These are phyloP conservation scores for Coptodon rendalli DNA, from an alignment of 2,113 vertebrate species.

Conservation along the genomic window DNA sequence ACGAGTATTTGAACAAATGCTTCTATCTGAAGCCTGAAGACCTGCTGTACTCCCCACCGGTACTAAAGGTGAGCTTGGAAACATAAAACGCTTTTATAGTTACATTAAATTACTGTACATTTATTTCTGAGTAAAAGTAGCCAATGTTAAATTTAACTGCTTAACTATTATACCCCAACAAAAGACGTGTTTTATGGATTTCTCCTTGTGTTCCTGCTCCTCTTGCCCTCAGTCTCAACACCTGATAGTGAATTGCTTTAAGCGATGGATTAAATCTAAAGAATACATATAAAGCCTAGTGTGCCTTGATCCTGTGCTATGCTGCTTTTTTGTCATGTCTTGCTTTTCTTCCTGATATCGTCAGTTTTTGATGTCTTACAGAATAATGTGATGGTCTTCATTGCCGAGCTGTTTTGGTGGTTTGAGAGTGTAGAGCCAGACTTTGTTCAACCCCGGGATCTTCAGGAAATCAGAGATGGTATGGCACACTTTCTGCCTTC, in stretches of 20 bases:
- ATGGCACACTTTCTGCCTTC: background rate
- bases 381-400: conserved; percentile 90
- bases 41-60: conserved; percentile 85
- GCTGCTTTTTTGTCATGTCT: background rate
- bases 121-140: background rate
- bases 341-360: background rate
- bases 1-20: conserved; percentile 84
- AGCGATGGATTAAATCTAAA: background rate
- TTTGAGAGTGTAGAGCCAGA: conserved; percentile 91
- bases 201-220: background rate
- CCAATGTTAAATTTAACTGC: background rate
- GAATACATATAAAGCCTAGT: background rate
- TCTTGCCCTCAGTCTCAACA: background rate
- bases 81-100: background rate
- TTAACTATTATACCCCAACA: background rate
- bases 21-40: conserved; percentile 90
- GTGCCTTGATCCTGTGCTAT: background rate
- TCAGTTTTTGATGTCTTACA: conserved; percentile 35
- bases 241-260: background rate
- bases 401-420: conserved; percentile 97
- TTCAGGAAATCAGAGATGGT: conserved; percentile 89
- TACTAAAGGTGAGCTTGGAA: conserved; percentile 81
- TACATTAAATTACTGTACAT: background rate
- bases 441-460: conserved; percentile 88
- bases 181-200: background rate